phyloP scores from a whole-genome alignment of 2,797 vertebrate genomes.

The Schizopygopsis pylzovi region DNA sequence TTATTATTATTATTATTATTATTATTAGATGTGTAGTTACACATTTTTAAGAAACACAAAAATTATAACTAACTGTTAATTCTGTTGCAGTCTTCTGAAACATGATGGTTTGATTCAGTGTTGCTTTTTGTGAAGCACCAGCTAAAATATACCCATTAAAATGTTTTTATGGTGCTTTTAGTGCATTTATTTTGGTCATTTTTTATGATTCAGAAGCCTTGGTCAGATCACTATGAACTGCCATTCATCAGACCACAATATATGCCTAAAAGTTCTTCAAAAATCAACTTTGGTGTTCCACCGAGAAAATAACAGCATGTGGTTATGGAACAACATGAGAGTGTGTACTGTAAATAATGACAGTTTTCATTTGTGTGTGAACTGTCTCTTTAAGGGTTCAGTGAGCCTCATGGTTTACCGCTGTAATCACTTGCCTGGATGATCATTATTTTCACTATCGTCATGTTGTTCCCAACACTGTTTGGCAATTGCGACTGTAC shows the following conservation, averaged over 20 bases:
- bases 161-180: background rate
- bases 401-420: background rate
- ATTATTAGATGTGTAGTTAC: no score
- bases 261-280: background rate
- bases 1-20: no score
- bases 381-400: slow-evolving; percentile 5
- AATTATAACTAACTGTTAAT: background rate
- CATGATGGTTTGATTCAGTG: background rate
- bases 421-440: slow-evolving; percentile 11
- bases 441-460: slow-evolving; percentile 9
- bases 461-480: slow-evolving; percentile 4
- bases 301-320: slow-evolving; percentile 6
- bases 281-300: background rate
- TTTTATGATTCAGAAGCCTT: background rate
- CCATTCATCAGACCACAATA: background rate
- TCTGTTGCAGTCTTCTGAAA: background rate
- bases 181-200: background rate
- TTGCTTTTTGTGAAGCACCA: background rate
- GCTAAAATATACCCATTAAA: background rate
- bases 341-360: slow-evolving; percentile 26
- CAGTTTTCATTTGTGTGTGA: slow-evolving; percentile 3
- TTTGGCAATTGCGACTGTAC: slow-evolving; percentile 2
- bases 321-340: background rate
- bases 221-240: background rate
- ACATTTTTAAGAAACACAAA: background rate